Evolutionary conservation across 2,113 vertebrate species (phyloP).

Genomic region (Solea solea): DNA sequence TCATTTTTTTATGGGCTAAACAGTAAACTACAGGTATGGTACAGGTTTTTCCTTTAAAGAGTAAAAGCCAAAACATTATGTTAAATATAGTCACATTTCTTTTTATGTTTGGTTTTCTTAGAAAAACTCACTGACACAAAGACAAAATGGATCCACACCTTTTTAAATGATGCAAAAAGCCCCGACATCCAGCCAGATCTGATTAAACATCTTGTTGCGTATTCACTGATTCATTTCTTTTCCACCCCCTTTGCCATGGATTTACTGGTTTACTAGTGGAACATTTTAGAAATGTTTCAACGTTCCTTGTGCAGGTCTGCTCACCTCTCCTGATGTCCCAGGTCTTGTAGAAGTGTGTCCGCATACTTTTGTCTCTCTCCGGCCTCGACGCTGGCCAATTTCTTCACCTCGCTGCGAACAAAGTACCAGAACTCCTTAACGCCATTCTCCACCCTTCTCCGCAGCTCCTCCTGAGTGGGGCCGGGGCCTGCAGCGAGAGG

Average conservation of each 20-base stretch:
- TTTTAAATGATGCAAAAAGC: too few relatives aligned
- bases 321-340: slow-evolving; percentile 97
- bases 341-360: slow-evolving; percentile 91
- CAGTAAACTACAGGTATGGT: too few relatives aligned
- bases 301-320: slow-evolving; percentile 10
- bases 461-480: slow-evolving; percentile 92
- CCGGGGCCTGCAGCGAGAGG: slow-evolving; percentile 82
- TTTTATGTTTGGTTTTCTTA: too few relatives aligned
- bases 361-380: slow-evolving; percentile 87
- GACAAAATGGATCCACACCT: too few relatives aligned
- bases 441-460: slow-evolving; percentile 93
- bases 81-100: too few relatives aligned
- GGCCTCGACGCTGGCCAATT: slow-evolving; percentile 88
- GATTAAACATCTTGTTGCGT: too few relatives aligned
- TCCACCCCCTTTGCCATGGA: not conserved
- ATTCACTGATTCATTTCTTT: not conserved
- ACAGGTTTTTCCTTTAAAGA: too few relatives aligned
- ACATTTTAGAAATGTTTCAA: not conserved
- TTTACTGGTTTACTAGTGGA: not conserved
- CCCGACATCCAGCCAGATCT: too few relatives aligned
- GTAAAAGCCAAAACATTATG: too few relatives aligned
- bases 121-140: too few relatives aligned
- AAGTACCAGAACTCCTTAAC: slow-evolving; percentile 99
- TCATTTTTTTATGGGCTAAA: too few relatives aligned
- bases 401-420: slow-evolving; percentile 95